Evolutionary conservation across 2,888 invertebrate genomes (phyloP).

Genomic region (Sarcophaga variegata): DNA sequence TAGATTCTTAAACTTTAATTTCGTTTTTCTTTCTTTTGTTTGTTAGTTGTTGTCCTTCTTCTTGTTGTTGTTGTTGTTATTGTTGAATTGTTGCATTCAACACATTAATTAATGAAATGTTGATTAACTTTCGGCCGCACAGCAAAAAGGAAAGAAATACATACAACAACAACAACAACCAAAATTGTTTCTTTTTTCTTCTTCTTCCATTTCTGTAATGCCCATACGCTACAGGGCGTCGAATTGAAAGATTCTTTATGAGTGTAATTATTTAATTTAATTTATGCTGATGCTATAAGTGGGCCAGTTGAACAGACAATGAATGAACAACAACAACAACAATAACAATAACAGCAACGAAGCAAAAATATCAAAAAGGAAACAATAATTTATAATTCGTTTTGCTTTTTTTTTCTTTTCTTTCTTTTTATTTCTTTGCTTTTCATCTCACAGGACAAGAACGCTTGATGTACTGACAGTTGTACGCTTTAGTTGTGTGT

Average conservation of each 20-base stretch:
- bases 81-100: constrained; percentile 71
- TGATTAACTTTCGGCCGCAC: constrained; percentile 78
- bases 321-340: constrained; percentile 27
- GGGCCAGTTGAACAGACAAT: constrained; percentile 42
- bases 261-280: constrained; percentile 37
- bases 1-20: neutral
- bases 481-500: neutral
- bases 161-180: neutral
- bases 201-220: neutral
- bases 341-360: constrained; percentile 23
- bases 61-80: constrained; percentile 4
- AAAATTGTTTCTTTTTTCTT: neutral
- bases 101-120: constrained; percentile 80
- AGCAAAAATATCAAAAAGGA: constrained; percentile 29
- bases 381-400: constrained; percentile 49
- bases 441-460: constrained; percentile 26
- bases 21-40: neutral
- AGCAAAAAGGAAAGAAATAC: constrained; percentile 28
- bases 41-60: neutral
- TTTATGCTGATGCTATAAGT: constrained; percentile 55
- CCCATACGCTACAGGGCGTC: neutral
- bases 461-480: constrained; percentile 35
- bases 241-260: neutral
- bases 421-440: neutral
- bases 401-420: too few relatives aligned